phyloP scores from a whole-genome alignment of 2,888 invertebrate species.

The Xanthostigma xanthostigma region DNA sequence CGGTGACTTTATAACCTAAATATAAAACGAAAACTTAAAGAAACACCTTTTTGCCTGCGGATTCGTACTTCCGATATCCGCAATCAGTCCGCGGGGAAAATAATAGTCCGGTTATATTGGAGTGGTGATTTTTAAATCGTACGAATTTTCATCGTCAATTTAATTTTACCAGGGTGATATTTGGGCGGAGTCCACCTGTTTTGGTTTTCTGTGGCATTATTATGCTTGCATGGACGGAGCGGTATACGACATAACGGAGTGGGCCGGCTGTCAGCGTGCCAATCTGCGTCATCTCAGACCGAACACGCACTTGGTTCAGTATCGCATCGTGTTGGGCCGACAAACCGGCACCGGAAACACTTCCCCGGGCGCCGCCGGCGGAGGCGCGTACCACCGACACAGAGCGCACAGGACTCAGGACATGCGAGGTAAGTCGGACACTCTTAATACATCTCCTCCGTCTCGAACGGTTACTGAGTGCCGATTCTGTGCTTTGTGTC shows the following conservation, averaged over 20 bases:
- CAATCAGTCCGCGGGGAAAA: background rate
- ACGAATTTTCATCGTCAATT: background rate
- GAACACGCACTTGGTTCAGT: slow-evolving; percentile 83
- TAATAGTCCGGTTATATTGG: background rate
- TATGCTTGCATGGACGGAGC: slow-evolving; percentile 94
- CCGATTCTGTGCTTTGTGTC: too few relatives aligned
- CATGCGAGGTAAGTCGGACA: slow-evolving; percentile 18
- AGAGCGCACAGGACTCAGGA: background rate
- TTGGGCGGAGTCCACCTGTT: slow-evolving; percentile 84
- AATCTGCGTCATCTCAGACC: slow-evolving; percentile 70
- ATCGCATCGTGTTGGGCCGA: slow-evolving; percentile 66
- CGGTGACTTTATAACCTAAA: too few relatives aligned
- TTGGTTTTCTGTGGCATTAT: slow-evolving; percentile 87
- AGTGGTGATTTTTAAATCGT: background rate
- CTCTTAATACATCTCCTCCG: background rate
- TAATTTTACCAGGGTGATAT: slow-evolving; percentile 64
- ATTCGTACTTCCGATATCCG: too few relatives aligned
- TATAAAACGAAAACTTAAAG: too few relatives aligned
- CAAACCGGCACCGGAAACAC: slow-evolving; percentile 33
- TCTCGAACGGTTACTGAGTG: background rate
- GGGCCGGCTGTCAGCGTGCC: slow-evolving; percentile 86
- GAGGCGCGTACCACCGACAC: background rate
- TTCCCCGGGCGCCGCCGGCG: slow-evolving; percentile 4
- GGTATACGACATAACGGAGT: slow-evolving; percentile 91
- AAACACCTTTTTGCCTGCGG: too few relatives aligned